These are phyloP conservation scores for Myiagra hebetior DNA, from an alignment of 2,113 vertebrate genomes.

Conservation along the genomic window DNA sequence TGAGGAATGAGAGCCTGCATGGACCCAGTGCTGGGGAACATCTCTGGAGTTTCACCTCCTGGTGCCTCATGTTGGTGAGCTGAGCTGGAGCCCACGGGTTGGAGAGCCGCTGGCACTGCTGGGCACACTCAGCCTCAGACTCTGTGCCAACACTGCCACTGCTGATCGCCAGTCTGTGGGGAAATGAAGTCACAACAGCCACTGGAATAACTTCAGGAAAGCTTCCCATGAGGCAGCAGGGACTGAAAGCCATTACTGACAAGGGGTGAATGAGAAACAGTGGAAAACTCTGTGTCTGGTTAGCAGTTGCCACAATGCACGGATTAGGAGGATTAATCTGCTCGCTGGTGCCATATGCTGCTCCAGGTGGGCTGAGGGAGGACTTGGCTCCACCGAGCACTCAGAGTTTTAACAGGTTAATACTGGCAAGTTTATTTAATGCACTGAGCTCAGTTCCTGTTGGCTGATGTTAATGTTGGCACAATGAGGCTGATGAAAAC, in stretches of 20 bases:
- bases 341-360: neutral
- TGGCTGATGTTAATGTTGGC: slow-evolving; percentile 62
- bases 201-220: slow-evolving; percentile 9
- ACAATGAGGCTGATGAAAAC: slow-evolving; percentile 50
- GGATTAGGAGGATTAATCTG: neutral
- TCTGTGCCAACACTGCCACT: accelerated
- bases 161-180: neutral
- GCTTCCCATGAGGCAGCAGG: neutral
- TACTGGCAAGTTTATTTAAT: slow-evolving; percentile 17
- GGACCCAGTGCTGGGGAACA: neutral
- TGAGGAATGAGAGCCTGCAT: neutral
- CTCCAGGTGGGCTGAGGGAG: slow-evolving; percentile 24
- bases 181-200: slow-evolving; percentile 10
- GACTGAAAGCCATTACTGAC: neutral
- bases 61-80: neutral
- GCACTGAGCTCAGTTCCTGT: slow-evolving; percentile 62
- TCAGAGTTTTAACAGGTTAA: slow-evolving; percentile 51
- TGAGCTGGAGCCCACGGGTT: neutral
- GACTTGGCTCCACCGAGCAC: neutral
- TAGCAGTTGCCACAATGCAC: neutral
- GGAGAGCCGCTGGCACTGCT: neutral
- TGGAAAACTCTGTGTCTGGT: neutral
- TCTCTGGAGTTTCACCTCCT: neutral
- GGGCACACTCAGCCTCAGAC: neutral
- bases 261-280: neutral